Conservation (phyloP, 1,140 invertebrate species). For the Drosophila nikananu region DNA sequence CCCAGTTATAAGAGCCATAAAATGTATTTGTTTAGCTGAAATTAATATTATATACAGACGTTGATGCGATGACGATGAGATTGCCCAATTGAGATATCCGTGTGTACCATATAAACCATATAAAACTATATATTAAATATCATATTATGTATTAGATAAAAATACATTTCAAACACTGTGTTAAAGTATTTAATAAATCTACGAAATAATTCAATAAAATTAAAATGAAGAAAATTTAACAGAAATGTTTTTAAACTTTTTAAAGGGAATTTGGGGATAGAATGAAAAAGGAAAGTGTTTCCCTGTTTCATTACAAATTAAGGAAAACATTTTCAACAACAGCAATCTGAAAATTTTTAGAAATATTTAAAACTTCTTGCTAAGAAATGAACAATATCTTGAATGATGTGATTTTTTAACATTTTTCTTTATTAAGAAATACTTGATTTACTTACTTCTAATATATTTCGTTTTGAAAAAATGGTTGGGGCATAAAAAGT, state of each 20-base stretch:
- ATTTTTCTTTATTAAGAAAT: background rate
- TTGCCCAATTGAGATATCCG: conserved; percentile 60
- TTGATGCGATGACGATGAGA: conserved; percentile 47
- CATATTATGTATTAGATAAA: conserved; percentile 74
- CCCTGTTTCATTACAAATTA: background rate
- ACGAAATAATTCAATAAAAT: conserved; percentile 61
- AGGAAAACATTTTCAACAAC: background rate
- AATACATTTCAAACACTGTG: conserved; percentile 82
- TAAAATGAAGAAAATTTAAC: conserved; percentile 47
- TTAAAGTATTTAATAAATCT: conserved; percentile 83
- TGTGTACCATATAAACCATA: conserved; percentile 60
- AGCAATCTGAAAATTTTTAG: no score
- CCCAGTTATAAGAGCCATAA: conserved; percentile 68
- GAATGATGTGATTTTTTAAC: background rate
- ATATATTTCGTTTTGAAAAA: background rate
- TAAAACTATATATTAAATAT: conserved; percentile 60
- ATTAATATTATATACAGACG: conserved; percentile 53
- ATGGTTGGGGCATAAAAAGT: no score
- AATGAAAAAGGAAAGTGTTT: background rate
- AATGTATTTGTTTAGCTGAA: conserved; percentile 71
- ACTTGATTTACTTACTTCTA: background rate
- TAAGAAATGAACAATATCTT: no score
- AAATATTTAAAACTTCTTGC: no score
- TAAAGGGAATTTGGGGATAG: background rate
- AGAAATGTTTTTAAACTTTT: background rate